Percentiles rank a stretch among this genome's conserved stretches.
phyloP scores from a whole-genome alignment of 2,888 invertebrate species.

The Sialis fuliginosa region DNA sequence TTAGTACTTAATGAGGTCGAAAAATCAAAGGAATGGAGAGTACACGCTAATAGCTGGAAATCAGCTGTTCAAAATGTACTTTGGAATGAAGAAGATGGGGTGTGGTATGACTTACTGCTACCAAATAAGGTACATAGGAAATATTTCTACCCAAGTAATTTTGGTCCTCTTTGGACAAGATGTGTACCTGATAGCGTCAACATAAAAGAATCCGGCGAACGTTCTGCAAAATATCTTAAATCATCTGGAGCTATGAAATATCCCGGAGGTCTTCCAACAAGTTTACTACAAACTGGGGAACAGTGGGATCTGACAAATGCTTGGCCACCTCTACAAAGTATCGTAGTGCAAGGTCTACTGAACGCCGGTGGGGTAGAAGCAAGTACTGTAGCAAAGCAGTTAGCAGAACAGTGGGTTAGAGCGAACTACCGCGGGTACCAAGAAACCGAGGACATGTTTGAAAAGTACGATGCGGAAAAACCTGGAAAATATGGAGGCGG shows the following conservation, averaged over 20 bases:
- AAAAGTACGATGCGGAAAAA: constrained; percentile 47
- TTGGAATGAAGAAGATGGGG: constrained; percentile 57
- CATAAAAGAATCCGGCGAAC: constrained; percentile 26
- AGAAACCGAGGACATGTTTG: constrained; percentile 42
- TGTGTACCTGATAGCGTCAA: constrained; percentile 28
- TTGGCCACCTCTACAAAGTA: constrained; percentile 69
- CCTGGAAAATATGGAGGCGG: constrained; percentile 53
- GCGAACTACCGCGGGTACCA: constrained; percentile 42
- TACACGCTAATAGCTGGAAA: constrained; percentile 34
- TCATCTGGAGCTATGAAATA: constrained; percentile 28
- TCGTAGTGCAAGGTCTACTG: constrained; percentile 49
- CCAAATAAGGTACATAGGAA: constrained; percentile 32
- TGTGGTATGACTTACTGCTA: constrained; percentile 68
- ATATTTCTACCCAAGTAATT: constrained; percentile 53
- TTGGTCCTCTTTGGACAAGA: constrained; percentile 56
- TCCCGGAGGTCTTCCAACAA: constrained; percentile 52
- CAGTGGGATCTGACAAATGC: constrained; percentile 75
- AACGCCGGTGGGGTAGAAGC: constrained; percentile 36
- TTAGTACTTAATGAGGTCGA: constrained; percentile 30
- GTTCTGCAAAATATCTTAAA: constrained; percentile 34
- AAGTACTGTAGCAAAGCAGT: constrained; percentile 35
- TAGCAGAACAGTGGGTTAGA: constrained; percentile 52
- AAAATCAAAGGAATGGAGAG: constrained; percentile 31
- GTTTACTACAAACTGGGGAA: constrained; percentile 43
- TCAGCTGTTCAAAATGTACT: constrained; percentile 46